phyloP scores from a whole-genome alignment of 2,888 invertebrate genomes.

The Petrophora chlorosata region DNA sequence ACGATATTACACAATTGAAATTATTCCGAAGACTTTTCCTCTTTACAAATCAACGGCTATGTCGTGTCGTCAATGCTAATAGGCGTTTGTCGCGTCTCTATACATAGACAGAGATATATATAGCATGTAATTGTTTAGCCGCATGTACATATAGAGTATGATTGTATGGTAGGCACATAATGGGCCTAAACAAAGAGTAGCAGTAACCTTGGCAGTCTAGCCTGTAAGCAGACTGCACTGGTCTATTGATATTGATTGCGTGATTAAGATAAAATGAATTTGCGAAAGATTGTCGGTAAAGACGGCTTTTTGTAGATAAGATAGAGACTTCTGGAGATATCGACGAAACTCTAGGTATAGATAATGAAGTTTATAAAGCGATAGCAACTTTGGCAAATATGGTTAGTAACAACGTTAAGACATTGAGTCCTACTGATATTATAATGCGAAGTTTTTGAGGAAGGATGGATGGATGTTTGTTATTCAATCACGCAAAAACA shows the following conservation, averaged over 20 bases:
- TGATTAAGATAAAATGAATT: conserved; percentile 8
- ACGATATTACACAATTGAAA: no score
- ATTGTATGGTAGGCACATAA: conserved; percentile 19
- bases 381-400: background rate
- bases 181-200: conserved; percentile 27
- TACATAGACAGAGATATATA: conserved; percentile 10
- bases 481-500: no score
- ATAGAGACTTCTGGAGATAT: conserved; percentile 1
- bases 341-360: background rate
- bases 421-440: no score
- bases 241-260: conserved; percentile 21
- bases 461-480: no score
- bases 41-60: background rate
- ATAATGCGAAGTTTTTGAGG: no score
- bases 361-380: background rate
- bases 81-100: conserved; percentile 2
- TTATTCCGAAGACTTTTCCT: background rate
- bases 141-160: conserved; percentile 1
- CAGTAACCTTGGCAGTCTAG: conserved; percentile 36
- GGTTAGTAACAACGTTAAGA: no score
- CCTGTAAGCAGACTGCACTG: conserved; percentile 32
- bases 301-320: conserved; percentile 6
- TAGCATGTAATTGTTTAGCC: conserved; percentile 7
- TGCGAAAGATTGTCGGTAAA: conserved; percentile 5
- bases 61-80: conserved; percentile 11